Evolutionary conservation across 2,888 invertebrate species (phyloP).

Genomic region (Dicycla oo): DNA sequence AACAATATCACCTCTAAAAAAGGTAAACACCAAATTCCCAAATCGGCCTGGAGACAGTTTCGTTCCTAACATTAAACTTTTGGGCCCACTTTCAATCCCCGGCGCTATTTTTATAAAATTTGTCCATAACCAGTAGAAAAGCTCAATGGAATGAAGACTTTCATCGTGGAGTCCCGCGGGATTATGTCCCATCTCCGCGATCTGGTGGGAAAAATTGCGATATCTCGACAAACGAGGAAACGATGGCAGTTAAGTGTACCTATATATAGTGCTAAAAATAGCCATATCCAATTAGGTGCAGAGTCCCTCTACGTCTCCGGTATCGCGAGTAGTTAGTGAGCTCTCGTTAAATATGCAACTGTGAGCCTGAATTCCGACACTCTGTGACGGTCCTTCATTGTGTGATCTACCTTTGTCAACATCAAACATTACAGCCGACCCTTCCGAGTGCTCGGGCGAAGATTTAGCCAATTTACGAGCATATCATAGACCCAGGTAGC

Average conservation of each 20-base stretch:
- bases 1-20: conserved; percentile 24
- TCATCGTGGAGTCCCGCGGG: conserved; percentile 37
- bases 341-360: conserved; percentile 81
- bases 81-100: conserved; percentile 42
- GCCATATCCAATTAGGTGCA: conserved; percentile 60
- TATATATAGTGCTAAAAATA: conserved; percentile 58
- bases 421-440: conserved; percentile 46
- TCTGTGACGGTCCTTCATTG: conserved; percentile 47
- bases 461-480: conserved; percentile 50
- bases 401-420: conserved; percentile 57
- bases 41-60: conserved; percentile 24
- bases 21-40: conserved; percentile 40
- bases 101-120: conserved; percentile 55
- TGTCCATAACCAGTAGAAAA: conserved; percentile 34
- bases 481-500: conserved; percentile 32
- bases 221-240: conserved; percentile 37
- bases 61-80: conserved; percentile 44
- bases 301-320: conserved; percentile 48
- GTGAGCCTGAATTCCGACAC: conserved; percentile 45
- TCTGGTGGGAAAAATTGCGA: conserved; percentile 45
- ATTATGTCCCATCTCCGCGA: conserved; percentile 34
- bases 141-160: conserved; percentile 45
- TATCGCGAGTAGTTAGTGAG: conserved; percentile 71
- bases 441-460: conserved; percentile 27
- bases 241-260: conserved; percentile 38